Evolutionary conservation across 2,797 vertebrate genomes (phyloP).

Genomic region (Liparis tanakae): DNA sequence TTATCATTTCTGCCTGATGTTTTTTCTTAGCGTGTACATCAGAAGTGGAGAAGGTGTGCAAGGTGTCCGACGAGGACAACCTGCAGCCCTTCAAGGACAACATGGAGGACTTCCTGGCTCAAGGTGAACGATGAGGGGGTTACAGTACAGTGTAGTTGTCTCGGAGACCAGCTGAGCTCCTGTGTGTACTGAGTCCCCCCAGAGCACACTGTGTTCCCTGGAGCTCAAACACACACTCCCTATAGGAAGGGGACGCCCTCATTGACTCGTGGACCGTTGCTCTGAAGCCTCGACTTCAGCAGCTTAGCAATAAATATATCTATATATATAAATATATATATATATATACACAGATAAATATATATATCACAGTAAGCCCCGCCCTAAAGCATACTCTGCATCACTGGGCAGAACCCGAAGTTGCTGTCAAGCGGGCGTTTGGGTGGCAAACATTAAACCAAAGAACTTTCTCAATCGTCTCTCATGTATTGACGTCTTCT

Average conservation of each 20-base stretch:
- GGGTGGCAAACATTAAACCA: neutral
- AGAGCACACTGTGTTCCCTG: too few relatives aligned
- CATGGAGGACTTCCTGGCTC: conserved; percentile 92
- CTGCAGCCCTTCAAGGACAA: conserved; percentile 96
- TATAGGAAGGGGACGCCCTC: neutral
- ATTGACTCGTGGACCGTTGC: neutral
- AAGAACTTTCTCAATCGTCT: neutral
- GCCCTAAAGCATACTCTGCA: too few relatives aligned
- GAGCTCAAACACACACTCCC: too few relatives aligned
- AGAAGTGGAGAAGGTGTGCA: conserved; percentile 93
- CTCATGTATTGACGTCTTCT: neutral
- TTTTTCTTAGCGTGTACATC: conserved; percentile 86
- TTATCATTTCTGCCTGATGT: neutral
- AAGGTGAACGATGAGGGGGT: conserved; percentile 82
- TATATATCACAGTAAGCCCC: neutral
- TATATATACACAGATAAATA: too few relatives aligned
- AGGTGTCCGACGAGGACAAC: conserved; percentile 89
- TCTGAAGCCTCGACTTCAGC: neutral
- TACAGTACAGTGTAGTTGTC: neutral
- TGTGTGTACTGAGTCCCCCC: too few relatives aligned
- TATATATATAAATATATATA: too few relatives aligned
- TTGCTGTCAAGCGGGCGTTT: too few relatives aligned
- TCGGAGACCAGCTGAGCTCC: too few relatives aligned
- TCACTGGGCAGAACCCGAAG: too few relatives aligned
- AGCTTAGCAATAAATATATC: neutral